These are phyloP conservation scores for Malacosoma neustria DNA, from an alignment of 2,888 invertebrate genomes.

Conservation along the genomic window DNA sequence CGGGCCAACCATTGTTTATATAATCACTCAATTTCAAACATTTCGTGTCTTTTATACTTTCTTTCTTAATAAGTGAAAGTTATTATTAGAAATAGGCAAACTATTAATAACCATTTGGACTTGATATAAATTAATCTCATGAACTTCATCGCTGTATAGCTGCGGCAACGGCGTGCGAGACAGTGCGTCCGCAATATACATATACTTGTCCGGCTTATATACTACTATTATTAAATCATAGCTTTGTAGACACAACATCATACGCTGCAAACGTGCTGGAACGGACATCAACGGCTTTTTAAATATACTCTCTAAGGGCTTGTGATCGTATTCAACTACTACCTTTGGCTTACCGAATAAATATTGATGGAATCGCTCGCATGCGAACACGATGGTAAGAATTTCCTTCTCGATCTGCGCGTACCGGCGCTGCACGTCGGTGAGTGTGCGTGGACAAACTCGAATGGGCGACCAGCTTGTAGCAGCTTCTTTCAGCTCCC, in stretches of 20 bases:
- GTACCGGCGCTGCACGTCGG: constrained; percentile 11
- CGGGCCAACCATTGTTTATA: too few species aligned
- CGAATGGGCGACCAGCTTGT: constrained; percentile 12
- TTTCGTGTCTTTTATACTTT: not conserved
- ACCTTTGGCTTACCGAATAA: constrained; percentile 6
- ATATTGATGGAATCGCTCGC: constrained; percentile 9
- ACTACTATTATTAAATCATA: constrained; percentile 15
- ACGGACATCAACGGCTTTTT: too few species aligned
- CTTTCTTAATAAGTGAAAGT: not conserved
- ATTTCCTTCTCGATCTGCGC: constrained; percentile 17
- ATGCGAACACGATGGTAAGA: constrained; percentile 14
- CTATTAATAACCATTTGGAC: not conserved
- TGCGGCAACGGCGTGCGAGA: constrained; percentile 3
- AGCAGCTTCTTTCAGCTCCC: constrained; percentile 13
- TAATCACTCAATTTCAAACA: too few species aligned
- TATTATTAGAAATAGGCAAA: not conserved
- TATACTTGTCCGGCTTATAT: constrained; percentile 13
- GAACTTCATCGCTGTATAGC: not conserved
- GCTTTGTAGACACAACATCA: constrained; percentile 17
- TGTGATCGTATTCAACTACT: constrained; percentile 4
- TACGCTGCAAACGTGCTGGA: constrained; percentile 17
- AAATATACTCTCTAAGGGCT: constrained; percentile 2
- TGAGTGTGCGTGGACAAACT: constrained; percentile 14
- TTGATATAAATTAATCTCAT: not conserved
- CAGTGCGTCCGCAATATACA: constrained; percentile 10